Base-by-base conservation (phyloP, 2,888 invertebrate genomes). In the Heliconius erato region DNA sequence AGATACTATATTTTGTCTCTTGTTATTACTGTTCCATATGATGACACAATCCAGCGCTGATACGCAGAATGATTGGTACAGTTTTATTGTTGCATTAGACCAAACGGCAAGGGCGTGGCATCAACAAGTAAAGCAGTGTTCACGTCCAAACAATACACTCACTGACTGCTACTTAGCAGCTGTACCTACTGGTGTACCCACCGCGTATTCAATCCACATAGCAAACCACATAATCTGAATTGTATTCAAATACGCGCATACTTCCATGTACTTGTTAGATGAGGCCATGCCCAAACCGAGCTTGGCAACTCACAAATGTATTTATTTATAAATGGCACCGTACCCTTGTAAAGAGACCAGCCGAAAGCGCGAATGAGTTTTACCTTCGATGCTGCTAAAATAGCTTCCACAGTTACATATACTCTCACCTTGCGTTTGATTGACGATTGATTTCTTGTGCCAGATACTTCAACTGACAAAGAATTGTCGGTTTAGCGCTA, bases 341-440 rank as follows among this genome's bases (percentile, higher is more conserved):
- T 94, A 94, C 94, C 94, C 94, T 94, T 93, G 95, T 89, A 94
- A 77, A 91, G 95, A 95, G 94, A 94, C 91, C 93, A 94, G 92
- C 94, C 91, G 95, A 96, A 96, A 95, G 95, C 94, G 93, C 92
- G 91, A 94, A 94, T 95, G 94, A 93, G 92, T 95, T 93, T 96
- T 96, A 95, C 96, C 96, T 96, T 96, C 96, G 94, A 93, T 93
- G 93, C 92, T 93, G 94, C 94, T 94, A 95, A 96, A 96, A 96
- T 96, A 95, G 95, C 94, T 91, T 89, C 89, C 91, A 89, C 92
- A 93, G 93, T 94, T 93, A 93, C 92, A 71, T 44, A 71, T 44
- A 94, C 95, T 95, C 94, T 96, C 94, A 94, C 96, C 96, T 96
- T 96, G 96, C 94, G 91, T 95, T 95, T 96, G 95, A 96, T 96